A percentile compares a stretch with the other conserved stretches of the same genome.
Evolutionary conservation across 2,888 invertebrate species (phyloP).

Genomic region (Euzophera pinguis): DNA sequence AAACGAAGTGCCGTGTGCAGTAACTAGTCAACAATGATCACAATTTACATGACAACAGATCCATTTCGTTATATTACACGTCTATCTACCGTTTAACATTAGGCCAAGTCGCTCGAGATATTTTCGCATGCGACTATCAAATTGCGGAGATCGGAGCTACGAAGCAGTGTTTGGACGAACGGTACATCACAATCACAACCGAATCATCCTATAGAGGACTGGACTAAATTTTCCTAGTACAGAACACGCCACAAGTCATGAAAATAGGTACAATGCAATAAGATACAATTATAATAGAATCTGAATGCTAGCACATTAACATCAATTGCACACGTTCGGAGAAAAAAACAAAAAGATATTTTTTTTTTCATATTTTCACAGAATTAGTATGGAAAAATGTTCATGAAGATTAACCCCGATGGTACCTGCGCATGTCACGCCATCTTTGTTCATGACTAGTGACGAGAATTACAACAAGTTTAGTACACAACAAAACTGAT

Average conservation of each 20-base stretch:
- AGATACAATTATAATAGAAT: no score
- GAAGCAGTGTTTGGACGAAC: constrained; percentile 4
- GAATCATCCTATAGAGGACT: background rate
- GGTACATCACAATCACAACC: constrained; percentile 14
- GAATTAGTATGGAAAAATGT: no score
- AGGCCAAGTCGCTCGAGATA: constrained; percentile 3
- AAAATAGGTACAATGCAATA: no score
- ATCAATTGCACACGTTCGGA: no score
- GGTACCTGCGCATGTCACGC: no score
- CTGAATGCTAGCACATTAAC: no score
- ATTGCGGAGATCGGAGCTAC: background rate
- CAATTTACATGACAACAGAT: constrained; percentile 14
- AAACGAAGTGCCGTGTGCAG: constrained; percentile 24
- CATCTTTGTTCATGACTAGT: no score
- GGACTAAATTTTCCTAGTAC: constrained; percentile 4
- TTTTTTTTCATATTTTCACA: no score
- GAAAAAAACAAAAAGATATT: no score
- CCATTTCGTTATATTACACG: constrained; percentile 1
- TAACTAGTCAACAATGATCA: constrained; percentile 29
- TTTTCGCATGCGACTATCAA: background rate
- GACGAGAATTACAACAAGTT: background rate
- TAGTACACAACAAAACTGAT: constrained; percentile 10
- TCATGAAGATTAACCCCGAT: no score
- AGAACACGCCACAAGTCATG: no score
- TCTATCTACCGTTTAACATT: constrained; percentile 6